A percentile compares a stretch with the other conserved stretches of the same genome.
phyloP scores from a whole-genome alignment of 2,888 invertebrate genomes.

The Lasioglossum figueresi region DNA sequence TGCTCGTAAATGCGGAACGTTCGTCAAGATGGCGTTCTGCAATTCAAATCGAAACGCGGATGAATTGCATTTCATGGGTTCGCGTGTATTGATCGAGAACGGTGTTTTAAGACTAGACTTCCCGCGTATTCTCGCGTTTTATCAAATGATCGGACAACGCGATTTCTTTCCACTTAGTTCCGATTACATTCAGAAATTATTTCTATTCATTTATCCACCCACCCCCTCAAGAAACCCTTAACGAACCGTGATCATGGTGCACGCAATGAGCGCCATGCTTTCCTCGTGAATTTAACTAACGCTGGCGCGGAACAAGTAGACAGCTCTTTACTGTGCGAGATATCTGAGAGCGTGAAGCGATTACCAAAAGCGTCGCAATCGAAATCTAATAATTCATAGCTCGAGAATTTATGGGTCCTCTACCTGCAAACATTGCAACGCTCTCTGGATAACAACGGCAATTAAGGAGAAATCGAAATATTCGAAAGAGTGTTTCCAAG shows the following conservation, averaged over 20 bases:
- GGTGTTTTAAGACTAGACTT: not conserved
- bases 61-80: conserved; percentile 10
- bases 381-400: not conserved
- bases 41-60: conserved; percentile 16
- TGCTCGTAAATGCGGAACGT: not conserved
- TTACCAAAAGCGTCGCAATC: conserved; percentile 59
- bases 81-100: not conserved
- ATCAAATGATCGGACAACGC: not conserved
- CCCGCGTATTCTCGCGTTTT: not conserved
- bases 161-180: not conserved
- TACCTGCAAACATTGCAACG: not conserved
- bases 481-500: not conserved
- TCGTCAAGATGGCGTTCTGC: conserved; percentile 11
- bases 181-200: not conserved
- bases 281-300: conserved; percentile 40
- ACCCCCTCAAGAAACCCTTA: conserved; percentile 16
- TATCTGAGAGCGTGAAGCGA: conserved; percentile 57
- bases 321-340: conserved; percentile 62
- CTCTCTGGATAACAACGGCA: not conserved
- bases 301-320: conserved; percentile 39
- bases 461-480: not conserved
- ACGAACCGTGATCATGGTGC: conserved; percentile 61
- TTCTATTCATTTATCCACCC: conserved; percentile 60
- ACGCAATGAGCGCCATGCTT: conserved; percentile 58
- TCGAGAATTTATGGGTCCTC: not conserved